Percentiles rank a stretch among this genome's conserved stretches.
Evolutionary conservation across 2,797 vertebrate species (phyloP).

Genomic region (Trachurus trachurus): DNA sequence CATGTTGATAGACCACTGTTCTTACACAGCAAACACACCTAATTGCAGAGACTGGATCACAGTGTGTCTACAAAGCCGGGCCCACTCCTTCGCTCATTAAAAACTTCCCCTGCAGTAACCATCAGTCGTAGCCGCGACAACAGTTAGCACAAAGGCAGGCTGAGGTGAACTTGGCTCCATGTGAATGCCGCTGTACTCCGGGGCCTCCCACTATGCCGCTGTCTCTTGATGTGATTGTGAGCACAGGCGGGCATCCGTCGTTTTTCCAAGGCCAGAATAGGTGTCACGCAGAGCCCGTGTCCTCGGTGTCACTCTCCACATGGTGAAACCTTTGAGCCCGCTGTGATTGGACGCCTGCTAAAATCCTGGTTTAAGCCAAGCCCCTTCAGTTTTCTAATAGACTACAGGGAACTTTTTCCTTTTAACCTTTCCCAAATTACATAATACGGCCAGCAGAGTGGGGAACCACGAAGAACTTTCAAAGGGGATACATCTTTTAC

Average conservation of each 20-base stretch:
- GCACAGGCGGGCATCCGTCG: slow-evolving; percentile 36
- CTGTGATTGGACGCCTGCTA: slow-evolving; percentile 42
- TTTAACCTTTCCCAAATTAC: slow-evolving; percentile 47
- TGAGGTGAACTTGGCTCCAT: neutral
- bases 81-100: slow-evolving; percentile 40
- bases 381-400: slow-evolving; percentile 37
- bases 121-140: slow-evolving; percentile 17
- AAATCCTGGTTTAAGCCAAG: slow-evolving; percentile 27
- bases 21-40: neutral
- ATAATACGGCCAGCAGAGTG: neutral
- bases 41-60: slow-evolving; percentile 19
- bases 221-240: slow-evolving; percentile 65
- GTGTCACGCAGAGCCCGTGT: slow-evolving; percentile 50
- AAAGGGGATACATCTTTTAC: neutral
- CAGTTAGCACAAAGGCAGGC: slow-evolving; percentile 30
- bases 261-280: slow-evolving; percentile 41
- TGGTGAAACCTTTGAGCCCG: slow-evolving; percentile 7
- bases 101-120: slow-evolving; percentile 48
- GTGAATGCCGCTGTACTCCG: slow-evolving; percentile 43
- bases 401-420: slow-evolving; percentile 39
- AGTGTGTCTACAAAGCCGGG: neutral
- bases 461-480: neutral
- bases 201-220: slow-evolving; percentile 27
- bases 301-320: slow-evolving; percentile 52
- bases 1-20: neutral